Conservation (phyloP, 2,113 vertebrate species). For the Cheilinus undulatus region DNA sequence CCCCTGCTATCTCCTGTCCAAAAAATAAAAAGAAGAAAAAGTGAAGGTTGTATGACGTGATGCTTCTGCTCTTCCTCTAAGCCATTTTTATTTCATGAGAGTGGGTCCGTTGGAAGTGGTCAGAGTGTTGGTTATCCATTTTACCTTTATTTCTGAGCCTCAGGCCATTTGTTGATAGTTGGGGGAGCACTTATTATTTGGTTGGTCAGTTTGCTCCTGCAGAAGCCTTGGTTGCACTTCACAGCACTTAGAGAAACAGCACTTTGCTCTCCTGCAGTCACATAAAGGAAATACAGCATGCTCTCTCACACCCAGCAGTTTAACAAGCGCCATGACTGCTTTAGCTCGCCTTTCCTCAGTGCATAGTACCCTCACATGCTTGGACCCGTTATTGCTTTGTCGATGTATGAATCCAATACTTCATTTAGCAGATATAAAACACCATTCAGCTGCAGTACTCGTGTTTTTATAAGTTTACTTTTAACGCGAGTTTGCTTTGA, state of each 20-base stretch:
- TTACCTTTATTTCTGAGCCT: slow-evolving; percentile 20
- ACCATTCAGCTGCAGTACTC: neutral
- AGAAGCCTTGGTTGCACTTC: slow-evolving; percentile 14
- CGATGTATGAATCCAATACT: slow-evolving; percentile 1
- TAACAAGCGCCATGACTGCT: neutral
- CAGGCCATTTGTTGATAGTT: slow-evolving; percentile 16
- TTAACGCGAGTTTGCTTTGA: neutral
- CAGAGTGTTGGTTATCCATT: slow-evolving; percentile 15
- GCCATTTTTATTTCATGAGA: neutral
- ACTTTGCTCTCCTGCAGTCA: slow-evolving; percentile 20
- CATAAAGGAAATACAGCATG: slow-evolving; percentile 2
- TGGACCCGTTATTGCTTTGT: neutral
- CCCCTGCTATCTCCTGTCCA: too few species aligned
- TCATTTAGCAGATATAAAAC: slow-evolving; percentile 6
- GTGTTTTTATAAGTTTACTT: neutral
- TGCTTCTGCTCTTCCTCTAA: neutral
- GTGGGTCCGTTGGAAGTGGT: neutral
- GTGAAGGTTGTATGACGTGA: neutral
- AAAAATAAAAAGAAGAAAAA: too few species aligned
- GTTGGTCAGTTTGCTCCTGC: slow-evolving; percentile 1
- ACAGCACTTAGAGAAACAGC: slow-evolving; percentile 12
- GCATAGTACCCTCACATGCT: neutral
- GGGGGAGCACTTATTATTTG: slow-evolving; percentile 11
- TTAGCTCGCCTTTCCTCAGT: neutral
- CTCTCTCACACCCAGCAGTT: neutral